phyloP scores from a whole-genome alignment of 2,797 vertebrate genomes.

The Cheirogaleus major region DNA sequence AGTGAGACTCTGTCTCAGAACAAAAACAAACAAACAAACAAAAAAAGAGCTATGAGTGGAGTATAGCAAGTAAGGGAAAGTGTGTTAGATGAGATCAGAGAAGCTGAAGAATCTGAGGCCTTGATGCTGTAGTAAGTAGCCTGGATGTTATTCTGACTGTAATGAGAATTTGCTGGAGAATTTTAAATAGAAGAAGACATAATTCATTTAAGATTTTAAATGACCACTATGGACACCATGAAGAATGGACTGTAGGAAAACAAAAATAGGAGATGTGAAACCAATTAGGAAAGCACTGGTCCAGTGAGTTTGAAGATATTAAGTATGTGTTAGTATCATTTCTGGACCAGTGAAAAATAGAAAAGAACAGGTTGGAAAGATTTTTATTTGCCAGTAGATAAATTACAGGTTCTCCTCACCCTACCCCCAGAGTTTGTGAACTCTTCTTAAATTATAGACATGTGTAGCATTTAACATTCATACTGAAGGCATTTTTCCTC shows the following conservation, averaged over 20 bases:
- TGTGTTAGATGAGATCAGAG: background rate
- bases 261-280: background rate
- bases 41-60: background rate
- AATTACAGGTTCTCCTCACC: background rate
- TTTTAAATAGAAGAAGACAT: background rate
- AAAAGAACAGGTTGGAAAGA: background rate
- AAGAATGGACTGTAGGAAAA: background rate
- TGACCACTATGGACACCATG: background rate
- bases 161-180: background rate
- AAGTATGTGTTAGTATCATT: background rate
- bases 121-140: background rate
- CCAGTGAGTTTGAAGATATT: background rate
- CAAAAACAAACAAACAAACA: no score
- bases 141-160: background rate
- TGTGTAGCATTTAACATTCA: background rate
- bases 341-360: background rate
- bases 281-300: background rate
- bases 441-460: background rate
- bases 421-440: background rate
- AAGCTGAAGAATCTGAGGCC: background rate
- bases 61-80: background rate
- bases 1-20: no score
- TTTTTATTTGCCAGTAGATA: slow-evolving; percentile 4
- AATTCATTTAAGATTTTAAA: background rate
- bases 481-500: background rate